phyloP scores from a whole-genome alignment of 2,797 vertebrate species.

The Phyllotis vaccarum region DNA sequence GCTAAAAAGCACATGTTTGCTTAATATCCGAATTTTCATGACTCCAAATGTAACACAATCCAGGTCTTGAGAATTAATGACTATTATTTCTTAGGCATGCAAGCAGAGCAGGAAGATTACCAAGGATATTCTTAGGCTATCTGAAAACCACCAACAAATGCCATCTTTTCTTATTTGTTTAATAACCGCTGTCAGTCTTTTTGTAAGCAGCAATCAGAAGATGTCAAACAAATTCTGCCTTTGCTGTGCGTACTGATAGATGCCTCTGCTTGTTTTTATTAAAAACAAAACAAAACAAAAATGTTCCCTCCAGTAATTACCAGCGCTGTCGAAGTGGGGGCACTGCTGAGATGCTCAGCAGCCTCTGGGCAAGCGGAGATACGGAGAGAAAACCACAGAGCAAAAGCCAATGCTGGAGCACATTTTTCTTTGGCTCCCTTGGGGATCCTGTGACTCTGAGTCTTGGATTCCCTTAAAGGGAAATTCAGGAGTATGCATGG shows the following conservation, averaged over 20 bases:
- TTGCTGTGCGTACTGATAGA: conserved; percentile 88
- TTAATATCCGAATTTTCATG: conserved; percentile 76
- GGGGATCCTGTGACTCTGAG: conserved; percentile 90
- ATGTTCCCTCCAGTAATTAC: conserved; percentile 89
- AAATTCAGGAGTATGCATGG: conserved; percentile 56
- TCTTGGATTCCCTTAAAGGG: conserved; percentile 91
- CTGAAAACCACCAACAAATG: conserved; percentile 58
- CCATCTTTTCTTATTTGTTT: conserved; percentile 82
- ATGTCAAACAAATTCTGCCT: conserved; percentile 92
- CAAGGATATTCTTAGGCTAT: conserved; percentile 45
- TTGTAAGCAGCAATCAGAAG: conserved; percentile 91
- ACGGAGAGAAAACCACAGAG: conserved; percentile 89
- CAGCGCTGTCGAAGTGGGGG: conserved; percentile 84
- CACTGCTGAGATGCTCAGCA: conserved; percentile 83
- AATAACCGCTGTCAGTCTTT: conserved; percentile 88
- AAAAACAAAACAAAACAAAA: conserved; percentile 87
- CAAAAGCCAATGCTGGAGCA: conserved; percentile 84
- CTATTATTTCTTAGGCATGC: conserved; percentile 57
- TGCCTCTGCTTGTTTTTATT: conserved; percentile 90
- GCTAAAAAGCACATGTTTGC: conserved; percentile 74
- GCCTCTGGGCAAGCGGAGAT: conserved; percentile 87
- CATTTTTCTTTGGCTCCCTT: conserved; percentile 90
- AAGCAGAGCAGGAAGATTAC: conserved; percentile 43
- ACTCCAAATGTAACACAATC: conserved; percentile 72
- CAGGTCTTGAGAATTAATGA: conserved; percentile 73